These are phyloP conservation scores for Burhinus oedicnemus DNA, from an alignment of 2,113 vertebrate species.

Conservation along the genomic window DNA sequence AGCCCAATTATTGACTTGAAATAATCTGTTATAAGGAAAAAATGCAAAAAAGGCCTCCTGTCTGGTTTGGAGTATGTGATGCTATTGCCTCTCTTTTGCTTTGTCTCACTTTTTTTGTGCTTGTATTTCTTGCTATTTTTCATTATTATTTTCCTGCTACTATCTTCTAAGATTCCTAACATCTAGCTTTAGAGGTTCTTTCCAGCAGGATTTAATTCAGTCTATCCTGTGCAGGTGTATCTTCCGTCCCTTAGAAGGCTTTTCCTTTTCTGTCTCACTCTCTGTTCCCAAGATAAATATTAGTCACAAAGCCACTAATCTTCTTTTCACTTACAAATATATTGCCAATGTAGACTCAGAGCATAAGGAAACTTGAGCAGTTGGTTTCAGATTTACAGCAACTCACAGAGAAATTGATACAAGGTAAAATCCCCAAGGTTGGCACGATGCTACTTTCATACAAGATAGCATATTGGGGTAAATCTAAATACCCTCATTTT, in stretches of 20 bases:
- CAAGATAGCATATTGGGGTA: background rate
- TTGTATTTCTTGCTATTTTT: background rate
- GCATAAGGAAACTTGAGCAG: background rate
- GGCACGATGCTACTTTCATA: background rate
- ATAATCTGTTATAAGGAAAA: background rate
- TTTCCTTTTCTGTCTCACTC: background rate
- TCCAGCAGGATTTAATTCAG: background rate
- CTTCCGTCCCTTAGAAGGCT: background rate
- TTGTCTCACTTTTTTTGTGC: background rate
- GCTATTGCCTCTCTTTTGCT: background rate
- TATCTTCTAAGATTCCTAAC: background rate
- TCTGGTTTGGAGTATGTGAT: background rate
- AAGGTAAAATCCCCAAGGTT: background rate
- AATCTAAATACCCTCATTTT: background rate
- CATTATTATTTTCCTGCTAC: background rate
- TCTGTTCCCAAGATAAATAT: background rate
- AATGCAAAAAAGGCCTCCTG: background rate
- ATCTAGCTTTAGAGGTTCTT: background rate
- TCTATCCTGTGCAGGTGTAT: background rate
- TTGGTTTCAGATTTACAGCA: background rate
- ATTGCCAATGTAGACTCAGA: background rate
- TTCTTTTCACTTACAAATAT: constrained; percentile 9
- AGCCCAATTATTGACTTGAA: background rate
- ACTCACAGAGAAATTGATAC: background rate
- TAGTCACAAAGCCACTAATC: background rate